Conservation (phyloP, 2,113 vertebrate genomes). For the Upupa epops region DNA sequence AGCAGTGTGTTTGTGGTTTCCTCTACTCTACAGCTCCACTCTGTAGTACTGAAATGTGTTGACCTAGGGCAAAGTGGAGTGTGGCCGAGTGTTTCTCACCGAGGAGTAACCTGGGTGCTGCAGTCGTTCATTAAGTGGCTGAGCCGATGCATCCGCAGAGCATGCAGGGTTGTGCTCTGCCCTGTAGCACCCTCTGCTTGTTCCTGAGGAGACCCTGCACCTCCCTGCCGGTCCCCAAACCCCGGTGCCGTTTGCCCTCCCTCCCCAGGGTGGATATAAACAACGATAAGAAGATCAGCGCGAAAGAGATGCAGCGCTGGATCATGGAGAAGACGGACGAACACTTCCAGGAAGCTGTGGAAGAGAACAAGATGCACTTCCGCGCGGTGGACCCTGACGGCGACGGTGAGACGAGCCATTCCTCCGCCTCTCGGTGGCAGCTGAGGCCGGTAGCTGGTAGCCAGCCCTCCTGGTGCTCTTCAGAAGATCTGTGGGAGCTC, state of each 20-base stretch:
- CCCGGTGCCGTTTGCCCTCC: neutral
- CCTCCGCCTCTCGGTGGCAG: too few relatives aligned
- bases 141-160: neutral
- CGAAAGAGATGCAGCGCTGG: constrained; percentile 94
- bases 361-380: constrained; percentile 92
- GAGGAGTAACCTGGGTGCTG: neutral
- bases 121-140: neutral
- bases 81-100: neutral
- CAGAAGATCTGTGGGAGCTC: neutral
- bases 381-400: constrained; percentile 90
- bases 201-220: neutral
- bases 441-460: fast-evolving
- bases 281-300: constrained; percentile 84
- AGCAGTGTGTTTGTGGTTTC: neutral
- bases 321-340: constrained; percentile 96
- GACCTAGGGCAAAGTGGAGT: neutral
- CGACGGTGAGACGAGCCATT: constrained; percentile 76
- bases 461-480: neutral
- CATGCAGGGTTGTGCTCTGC: neutral
- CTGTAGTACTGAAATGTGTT: neutral
- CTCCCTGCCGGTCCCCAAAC: fast-evolving
- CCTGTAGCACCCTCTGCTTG: neutral
- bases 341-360: constrained; percentile 90
- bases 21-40: neutral
- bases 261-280: constrained; percentile 86